Base-by-base conservation (phyloP, 2,113 vertebrate genomes). In the Ammodytes dubius region DNA sequence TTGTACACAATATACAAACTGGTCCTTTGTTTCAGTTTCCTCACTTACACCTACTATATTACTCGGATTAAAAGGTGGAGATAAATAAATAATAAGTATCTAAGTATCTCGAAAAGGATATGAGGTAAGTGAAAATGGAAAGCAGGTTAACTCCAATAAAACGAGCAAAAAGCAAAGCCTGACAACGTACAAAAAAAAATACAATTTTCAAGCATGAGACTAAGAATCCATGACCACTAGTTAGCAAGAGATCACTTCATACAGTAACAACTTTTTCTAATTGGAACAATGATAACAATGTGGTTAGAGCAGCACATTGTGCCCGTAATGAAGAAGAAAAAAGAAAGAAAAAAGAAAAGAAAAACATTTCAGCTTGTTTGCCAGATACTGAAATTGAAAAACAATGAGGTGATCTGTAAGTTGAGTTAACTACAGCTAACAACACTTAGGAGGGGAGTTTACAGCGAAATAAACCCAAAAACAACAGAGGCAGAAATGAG, bases 1-100 rank as follows among this genome's bases (percentile, higher is more conserved):
- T 95, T 96, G 91, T 97, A 97, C 96, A 99, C 92, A 95, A 96
- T 98, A 96, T 99, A 98, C 97, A 99, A 97, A 98, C 95, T 96
- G 94, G 96, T 94, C 95, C 93, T 96, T 96, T 92, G 93, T 94
- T 91, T 94, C 90, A 88, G 93, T 95, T 95, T 94, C 94, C 95
- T 96, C 94, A 96, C 86, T 92, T 96, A 94, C 87, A 91, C 91
- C 90, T 96, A 94, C 82, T 78, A 85, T 94, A 93, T 95, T 93
- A 95, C 83, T 94, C 81, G 83, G 95, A 96, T 97, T 97, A 97
- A 97, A 97, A 98, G 95, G 91, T 77, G 86, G 83, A 96, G 88
- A 91, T 92, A 94, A 94, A 97, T 96, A 97, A 97, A 97, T 97
- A 97, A 96, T 95, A 92, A 93, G 88, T 75, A 88, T 96, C 90